phyloP scores from a whole-genome alignment of 1,140 invertebrate species.

The Neodiprion pinetum region DNA sequence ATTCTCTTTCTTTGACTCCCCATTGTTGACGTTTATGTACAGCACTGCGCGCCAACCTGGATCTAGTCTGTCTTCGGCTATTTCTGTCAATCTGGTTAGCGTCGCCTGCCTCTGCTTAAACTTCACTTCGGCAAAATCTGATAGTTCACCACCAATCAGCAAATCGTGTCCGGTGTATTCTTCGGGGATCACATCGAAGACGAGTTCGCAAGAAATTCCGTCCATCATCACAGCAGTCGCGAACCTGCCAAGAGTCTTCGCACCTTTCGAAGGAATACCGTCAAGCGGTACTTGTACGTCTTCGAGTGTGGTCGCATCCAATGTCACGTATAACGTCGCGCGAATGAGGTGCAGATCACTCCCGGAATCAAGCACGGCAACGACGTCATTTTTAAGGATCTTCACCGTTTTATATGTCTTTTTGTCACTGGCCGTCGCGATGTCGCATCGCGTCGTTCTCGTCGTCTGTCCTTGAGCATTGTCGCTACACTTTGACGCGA shows the following conservation, averaged over 20 bases:
- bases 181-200: conserved; percentile 29
- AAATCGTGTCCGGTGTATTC: conserved; percentile 20
- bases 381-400: conserved; percentile 9
- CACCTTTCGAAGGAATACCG: conserved; percentile 22
- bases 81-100: neutral
- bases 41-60: conserved; percentile 17
- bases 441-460: conserved; percentile 22
- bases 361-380: conserved; percentile 27
- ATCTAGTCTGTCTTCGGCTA: conserved; percentile 20
- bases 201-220: conserved; percentile 8
- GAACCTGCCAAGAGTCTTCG: conserved; percentile 22
- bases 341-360: conserved; percentile 30
- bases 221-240: conserved; percentile 22
- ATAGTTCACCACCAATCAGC: conserved; percentile 30
- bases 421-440: conserved; percentile 8
- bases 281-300: conserved; percentile 21
- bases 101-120: neutral
- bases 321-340: conserved; percentile 22
- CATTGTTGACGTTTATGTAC: conserved; percentile 12
- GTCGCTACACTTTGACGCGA: conserved; percentile 19
- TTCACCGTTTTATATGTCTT: conserved; percentile 9
- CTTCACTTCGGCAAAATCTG: conserved; percentile 19
- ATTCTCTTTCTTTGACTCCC: neutral
- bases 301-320: conserved; percentile 25
- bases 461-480: conserved; percentile 16